These are phyloP conservation scores for Ornithoptera alexandrae DNA, from an alignment of 2,888 invertebrate genomes.

Conservation along the genomic window DNA sequence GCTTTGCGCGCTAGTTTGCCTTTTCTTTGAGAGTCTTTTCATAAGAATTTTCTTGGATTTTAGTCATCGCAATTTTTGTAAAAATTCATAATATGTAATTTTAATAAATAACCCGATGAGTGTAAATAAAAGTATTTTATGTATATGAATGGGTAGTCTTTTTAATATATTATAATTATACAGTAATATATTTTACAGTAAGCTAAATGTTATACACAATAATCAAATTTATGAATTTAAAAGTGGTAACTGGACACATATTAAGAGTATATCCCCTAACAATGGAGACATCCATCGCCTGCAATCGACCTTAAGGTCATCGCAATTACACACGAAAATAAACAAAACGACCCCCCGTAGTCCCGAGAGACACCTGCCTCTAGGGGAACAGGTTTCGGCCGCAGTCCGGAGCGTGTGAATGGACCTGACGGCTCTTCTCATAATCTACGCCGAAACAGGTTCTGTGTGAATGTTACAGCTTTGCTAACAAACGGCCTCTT, in stretches of 20 bases:
- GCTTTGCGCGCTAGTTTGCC: constrained; percentile 23
- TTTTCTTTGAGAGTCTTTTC: constrained; percentile 23
- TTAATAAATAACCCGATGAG: no score
- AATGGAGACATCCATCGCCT: constrained; percentile 22
- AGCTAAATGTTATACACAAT: no score
- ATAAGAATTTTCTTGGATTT: constrained; percentile 19
- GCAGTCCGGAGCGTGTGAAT: constrained; percentile 63
- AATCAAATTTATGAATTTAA: background rate
- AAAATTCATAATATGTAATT: no score
- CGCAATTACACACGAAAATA: constrained; percentile 44
- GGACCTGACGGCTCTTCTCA: constrained; percentile 63
- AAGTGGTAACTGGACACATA: background rate
- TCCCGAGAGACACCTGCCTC: constrained; percentile 62
- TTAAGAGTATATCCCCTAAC: background rate
- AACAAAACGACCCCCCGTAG: constrained; percentile 39
- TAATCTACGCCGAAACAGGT: constrained; percentile 57
- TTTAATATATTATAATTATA: no score
- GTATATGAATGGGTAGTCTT: no score
- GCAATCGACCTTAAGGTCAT: constrained; percentile 47
- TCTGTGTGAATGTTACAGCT: constrained; percentile 38
- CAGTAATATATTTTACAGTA: no score
- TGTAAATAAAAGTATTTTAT: no score
- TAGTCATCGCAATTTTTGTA: constrained; percentile 4
- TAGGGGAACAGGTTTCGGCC: constrained; percentile 62
- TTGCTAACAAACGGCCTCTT: constrained; percentile 14